Percentiles rank a stretch among this genome's conserved stretches.
These are phyloP conservation scores for Cheumatopsyche charites DNA, from an alignment of 1,140 invertebrate genomes.

Conservation along the genomic window DNA sequence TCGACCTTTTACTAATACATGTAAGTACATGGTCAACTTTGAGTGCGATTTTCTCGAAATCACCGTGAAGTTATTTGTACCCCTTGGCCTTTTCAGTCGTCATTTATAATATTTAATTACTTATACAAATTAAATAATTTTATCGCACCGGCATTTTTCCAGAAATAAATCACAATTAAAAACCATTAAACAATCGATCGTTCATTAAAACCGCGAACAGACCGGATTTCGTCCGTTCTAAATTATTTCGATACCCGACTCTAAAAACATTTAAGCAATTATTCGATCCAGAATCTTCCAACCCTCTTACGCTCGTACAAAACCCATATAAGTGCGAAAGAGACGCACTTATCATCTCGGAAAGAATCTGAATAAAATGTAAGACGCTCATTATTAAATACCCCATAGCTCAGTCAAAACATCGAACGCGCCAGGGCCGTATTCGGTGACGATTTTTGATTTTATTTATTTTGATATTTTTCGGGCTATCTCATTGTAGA, in stretches of 20 bases:
- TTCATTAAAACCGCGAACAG: no score
- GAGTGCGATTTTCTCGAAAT: no score
- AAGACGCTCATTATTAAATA: slow-evolving; percentile 49
- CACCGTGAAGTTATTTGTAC: no score
- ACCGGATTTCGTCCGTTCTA: slow-evolving; percentile 9
- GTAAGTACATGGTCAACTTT: no score
- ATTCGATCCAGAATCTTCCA: slow-evolving; percentile 15
- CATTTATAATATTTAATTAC: no score
- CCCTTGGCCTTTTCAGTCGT: no score
- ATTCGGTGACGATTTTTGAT: background rate
- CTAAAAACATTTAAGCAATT: slow-evolving; percentile 37
- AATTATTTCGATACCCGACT: slow-evolving; percentile 42
- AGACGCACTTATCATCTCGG: slow-evolving; percentile 14
- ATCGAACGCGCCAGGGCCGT: slow-evolving; percentile 30
- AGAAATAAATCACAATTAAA: no score
- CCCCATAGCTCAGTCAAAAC: slow-evolving; percentile 48
- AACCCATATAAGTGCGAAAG: background rate
- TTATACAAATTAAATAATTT: no score
- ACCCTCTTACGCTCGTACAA: background rate
- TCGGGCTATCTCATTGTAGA: slow-evolving; percentile 3
- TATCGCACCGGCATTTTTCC: no score
- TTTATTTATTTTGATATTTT: background rate
- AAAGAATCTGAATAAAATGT: slow-evolving; percentile 49
- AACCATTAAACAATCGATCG: no score
- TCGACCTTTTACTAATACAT: no score